These are phyloP conservation scores for Oreocharis arfaki DNA, from an alignment of 2,113 vertebrate genomes.

Conservation along the genomic window DNA sequence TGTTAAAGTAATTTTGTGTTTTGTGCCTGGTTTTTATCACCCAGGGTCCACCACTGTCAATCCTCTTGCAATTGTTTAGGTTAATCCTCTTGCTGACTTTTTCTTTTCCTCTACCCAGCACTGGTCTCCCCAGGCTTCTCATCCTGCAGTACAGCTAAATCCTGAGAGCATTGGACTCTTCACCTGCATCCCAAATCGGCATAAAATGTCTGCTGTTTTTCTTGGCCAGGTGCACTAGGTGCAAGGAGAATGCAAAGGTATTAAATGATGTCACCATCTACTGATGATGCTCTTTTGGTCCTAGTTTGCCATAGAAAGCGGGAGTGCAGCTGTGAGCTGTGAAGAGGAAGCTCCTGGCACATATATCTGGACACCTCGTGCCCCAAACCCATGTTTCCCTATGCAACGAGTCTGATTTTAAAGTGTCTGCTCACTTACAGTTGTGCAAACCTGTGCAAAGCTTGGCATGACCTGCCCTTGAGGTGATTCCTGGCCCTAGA, in stretches of 20 bases:
- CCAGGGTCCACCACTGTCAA: not conserved
- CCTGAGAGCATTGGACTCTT: not conserved
- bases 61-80: not conserved
- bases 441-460: not conserved
- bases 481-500: not conserved
- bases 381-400: not conserved
- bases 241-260: not conserved
- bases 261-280: not conserved
- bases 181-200: not conserved
- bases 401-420: not conserved
- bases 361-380: accelerated
- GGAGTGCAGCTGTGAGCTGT: not conserved
- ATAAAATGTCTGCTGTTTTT: not conserved
- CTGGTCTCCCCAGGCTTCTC: not conserved
- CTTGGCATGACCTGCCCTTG: not conserved
- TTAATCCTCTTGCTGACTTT: not conserved
- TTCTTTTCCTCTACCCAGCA: not conserved
- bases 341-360: not conserved
- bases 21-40: not conserved
- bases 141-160: not conserved
- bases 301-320: not conserved
- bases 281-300: not conserved
- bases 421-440: not conserved
- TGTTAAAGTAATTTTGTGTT: not conserved
- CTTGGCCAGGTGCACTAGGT: not conserved